A percentile compares a stretch with the other conserved stretches of the same genome.
phyloP scores from a whole-genome alignment of 2,113 vertebrate genomes.

The Australoheros scitulus region DNA sequence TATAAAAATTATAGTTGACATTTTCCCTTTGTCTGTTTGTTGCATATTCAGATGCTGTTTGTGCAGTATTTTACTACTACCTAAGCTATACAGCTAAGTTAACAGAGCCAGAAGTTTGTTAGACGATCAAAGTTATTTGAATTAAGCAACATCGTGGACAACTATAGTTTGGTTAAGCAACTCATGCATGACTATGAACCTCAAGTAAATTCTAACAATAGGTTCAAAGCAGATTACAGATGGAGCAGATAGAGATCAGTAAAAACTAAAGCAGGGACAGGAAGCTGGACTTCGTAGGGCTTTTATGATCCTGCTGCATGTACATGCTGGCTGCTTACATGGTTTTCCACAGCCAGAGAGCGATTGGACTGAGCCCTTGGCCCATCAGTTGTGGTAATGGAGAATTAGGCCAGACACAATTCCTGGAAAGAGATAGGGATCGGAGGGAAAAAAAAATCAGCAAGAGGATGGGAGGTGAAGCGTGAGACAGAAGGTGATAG shows the following conservation, averaged over 20 bases:
- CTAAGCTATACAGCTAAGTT: neutral
- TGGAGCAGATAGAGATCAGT: conserved; percentile 4
- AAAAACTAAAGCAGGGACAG: neutral
- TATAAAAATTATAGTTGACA: no score
- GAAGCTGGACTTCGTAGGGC: neutral
- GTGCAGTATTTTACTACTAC: neutral
- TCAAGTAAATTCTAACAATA: neutral
- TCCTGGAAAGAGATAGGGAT: conserved; percentile 61
- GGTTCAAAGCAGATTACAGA: conserved; percentile 11
- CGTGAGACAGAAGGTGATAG: neutral
- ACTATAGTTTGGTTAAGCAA: neutral
- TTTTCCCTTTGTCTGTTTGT: neutral
- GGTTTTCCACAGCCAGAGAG: conserved; percentile 27
- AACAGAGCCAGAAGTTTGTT: neutral
- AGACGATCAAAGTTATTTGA: neutral
- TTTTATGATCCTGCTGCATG: neutral
- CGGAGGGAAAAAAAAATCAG: neutral
- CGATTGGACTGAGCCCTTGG: neutral
- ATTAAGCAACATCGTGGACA: neutral
- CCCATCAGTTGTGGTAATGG: conserved; percentile 62
- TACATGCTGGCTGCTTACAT: neutral
- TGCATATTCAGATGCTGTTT: neutral
- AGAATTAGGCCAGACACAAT: conserved; percentile 51
- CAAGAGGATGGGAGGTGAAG: conserved; percentile 5
- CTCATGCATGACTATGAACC: neutral